Evolutionary conservation across 2,888 invertebrate genomes (phyloP), one percentile per base, ranked within the genome.

Genomic region (Anagyrus pseudococci): DNA sequence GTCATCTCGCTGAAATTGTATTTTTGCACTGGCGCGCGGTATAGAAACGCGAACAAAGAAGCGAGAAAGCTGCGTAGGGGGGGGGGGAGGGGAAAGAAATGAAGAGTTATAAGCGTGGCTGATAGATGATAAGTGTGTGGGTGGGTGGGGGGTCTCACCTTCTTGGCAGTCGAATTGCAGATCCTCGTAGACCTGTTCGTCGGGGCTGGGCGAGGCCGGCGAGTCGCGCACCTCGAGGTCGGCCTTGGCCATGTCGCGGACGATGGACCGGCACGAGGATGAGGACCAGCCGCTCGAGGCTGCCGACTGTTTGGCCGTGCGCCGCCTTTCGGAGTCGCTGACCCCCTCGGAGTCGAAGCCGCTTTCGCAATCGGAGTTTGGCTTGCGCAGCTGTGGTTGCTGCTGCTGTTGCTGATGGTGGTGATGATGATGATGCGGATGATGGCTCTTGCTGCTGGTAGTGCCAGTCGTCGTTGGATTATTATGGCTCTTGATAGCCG

Each of bases 321-420:
- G 58, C 55, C 66, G 63, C 22, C 68, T 69, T 33, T 69, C 68
- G 26, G 50, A 20, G 25, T 64, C 58, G 53, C 64, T 60, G 17
- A 56, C 60, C 26, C 59, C 59, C 56, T 64, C 92, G 85, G 90
- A 92, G 80, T 90, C 33, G 33, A 37, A 92, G 68, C 92, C 92
- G 80, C 92, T 92, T 84, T 93, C 92, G 85, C 92, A 89, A 72
- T 89, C 89, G 71, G 87, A 85, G 73, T 87, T 87, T 72, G 88
- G 33, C 10, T 37, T 37, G 2, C 8, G 10, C 4, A 37, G 33
- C 33, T 37, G 33, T 2, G 10, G 4, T 2, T 2, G 47, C 47
- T 43, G 17, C 43, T 43, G 6, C n/a, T 43, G 15, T 10, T 43
- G 6, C 15, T 43, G 10, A 17, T 17, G 43, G 33, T 33, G 33